Evolutionary conservation across 2,113 vertebrate species (phyloP), one percentile per base, ranked within the genome.

Genomic region (Gallinago jamesoni): DNA sequence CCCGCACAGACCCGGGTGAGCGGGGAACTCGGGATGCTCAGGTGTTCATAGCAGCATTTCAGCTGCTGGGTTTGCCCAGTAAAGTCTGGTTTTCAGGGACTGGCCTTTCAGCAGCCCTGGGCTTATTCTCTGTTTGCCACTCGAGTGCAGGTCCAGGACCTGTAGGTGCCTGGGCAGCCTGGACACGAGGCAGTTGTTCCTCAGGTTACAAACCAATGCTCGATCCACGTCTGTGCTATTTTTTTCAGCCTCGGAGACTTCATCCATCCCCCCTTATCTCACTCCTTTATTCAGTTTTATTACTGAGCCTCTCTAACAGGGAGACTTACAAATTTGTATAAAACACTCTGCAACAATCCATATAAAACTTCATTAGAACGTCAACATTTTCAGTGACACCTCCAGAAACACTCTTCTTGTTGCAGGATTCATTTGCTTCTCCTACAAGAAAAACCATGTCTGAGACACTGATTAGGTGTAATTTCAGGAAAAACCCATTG

Each of bases 141-240:
- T 14, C 0, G 0, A 1, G 1, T 23, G 25, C 1, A 2, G 47
- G 28, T 68, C 28, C 14, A 4, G 74, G n/a, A 31, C 7, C 19
- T n/a, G 3, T 25, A 1, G 14, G 47, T 10, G 30, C 17, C 50
- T 9, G 74, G 39, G 31, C 48, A 73, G 81, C 48, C 41, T 4
- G 31, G 33, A 2, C 43, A 48, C 57, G 55, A n/a, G 50, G 15
- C 63, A 10, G 21, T 6, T 31, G 8, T 79, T 74, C 10, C 68
- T 59, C 43, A 31, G 45, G 33, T 31, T 62, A 22, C 39, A 23
- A 47, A 59, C 25, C 24, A 10, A 4, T 3, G 17, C 25, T 67
- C 19, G 20, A 9, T 15, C 25, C 66, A 9, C 18, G 19, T 7
- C 60, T 53, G 24, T 39, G n/a, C 31, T 10, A 2, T 23, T 66